phyloP scores from a whole-genome alignment of 2,113 vertebrate genomes.

The Sminthopsis crassicaudata region DNA sequence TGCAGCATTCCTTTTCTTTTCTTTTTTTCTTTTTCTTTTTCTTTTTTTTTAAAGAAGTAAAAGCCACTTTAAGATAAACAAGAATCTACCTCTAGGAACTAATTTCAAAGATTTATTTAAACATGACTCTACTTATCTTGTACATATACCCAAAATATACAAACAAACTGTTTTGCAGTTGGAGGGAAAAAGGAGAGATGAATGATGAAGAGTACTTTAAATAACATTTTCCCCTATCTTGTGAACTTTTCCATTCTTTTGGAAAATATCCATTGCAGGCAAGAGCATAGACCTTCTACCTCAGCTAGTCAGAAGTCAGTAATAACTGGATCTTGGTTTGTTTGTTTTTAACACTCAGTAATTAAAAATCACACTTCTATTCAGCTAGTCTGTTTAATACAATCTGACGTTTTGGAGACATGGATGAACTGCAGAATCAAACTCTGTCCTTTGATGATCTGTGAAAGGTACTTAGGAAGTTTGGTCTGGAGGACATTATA shows the following conservation, averaged over 20 bases:
- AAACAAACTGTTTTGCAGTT: constrained; percentile 21
- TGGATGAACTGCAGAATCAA: not conserved
- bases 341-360: not conserved
- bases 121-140: not conserved
- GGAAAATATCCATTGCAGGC: not conserved
- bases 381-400: not conserved
- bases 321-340: not conserved
- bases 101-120: constrained; percentile 4
- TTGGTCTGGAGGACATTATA: not conserved
- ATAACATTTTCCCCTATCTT: constrained; percentile 20
- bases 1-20: constrained; percentile 19
- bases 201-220: constrained; percentile 34
- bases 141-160: not conserved
- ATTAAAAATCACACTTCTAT: not conserved
- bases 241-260: constrained; percentile 33
- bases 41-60: constrained; percentile 2
- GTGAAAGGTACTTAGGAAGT: not conserved
- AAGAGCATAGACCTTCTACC: constrained; percentile 7
- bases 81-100: constrained; percentile 25
- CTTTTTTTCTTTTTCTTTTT: too few relatives aligned
- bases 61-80: constrained; percentile 52
- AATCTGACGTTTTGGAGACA: not conserved
- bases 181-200: constrained; percentile 1
- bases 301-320: not conserved
- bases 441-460: not conserved